Evolutionary conservation across 2,888 invertebrate species (phyloP).

Genomic region (Cephus nigrinus): DNA sequence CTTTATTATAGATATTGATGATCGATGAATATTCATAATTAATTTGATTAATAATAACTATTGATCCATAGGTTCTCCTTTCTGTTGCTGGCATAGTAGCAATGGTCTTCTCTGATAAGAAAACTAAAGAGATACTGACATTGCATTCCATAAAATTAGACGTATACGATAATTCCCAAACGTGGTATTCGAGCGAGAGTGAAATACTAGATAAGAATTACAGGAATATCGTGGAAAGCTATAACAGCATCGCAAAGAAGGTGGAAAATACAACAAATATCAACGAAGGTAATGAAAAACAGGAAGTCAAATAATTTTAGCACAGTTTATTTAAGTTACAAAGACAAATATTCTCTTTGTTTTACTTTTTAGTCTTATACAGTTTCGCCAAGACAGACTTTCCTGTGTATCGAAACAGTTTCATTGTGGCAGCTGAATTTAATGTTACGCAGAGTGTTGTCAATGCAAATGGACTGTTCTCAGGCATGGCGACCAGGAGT

Average conservation of each 20-base stretch:
- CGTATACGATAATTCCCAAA: conserved; percentile 47
- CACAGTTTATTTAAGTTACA: neutral
- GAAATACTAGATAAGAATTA: conserved; percentile 37
- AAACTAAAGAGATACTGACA: conserved; percentile 17
- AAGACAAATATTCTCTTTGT: neutral
- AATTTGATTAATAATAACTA: neutral
- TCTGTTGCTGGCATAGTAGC: neutral
- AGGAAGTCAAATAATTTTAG: neutral
- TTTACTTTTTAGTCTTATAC: conserved; percentile 62
- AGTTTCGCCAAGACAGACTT: conserved; percentile 56
- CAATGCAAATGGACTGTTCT: conserved; percentile 66
- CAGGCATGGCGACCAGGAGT: conserved; percentile 69
- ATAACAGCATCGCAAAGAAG: conserved; percentile 32
- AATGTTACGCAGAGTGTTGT: conserved; percentile 35
- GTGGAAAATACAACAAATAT: conserved; percentile 27
- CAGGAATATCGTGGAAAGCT: conserved; percentile 32
- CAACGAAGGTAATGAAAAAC: conserved; percentile 30
- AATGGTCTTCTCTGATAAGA: neutral
- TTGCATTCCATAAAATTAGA: conserved; percentile 34
- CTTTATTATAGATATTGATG: conserved; percentile 10
- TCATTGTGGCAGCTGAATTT: conserved; percentile 69
- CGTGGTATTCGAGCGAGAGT: conserved; percentile 49
- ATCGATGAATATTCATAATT: conserved; percentile 8
- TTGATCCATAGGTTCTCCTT: neutral
- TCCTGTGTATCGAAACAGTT: conserved; percentile 66